phyloP scores from a whole-genome alignment of 2,797 vertebrate genomes.

The Molossus molossus region DNA sequence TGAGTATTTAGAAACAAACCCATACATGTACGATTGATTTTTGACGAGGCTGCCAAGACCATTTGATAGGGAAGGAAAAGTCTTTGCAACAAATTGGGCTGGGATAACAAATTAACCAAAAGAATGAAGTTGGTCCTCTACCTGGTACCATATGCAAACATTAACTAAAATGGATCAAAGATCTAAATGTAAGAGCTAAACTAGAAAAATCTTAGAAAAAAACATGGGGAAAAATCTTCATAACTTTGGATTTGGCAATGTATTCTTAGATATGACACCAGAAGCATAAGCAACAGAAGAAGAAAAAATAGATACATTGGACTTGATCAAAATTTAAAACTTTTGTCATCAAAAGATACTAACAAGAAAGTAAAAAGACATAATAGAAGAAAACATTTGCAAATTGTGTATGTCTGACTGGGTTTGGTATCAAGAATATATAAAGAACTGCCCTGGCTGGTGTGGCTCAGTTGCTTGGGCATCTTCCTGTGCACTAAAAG shows the following conservation, averaged over 20 bases:
- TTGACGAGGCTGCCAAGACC: background rate
- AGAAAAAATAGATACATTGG: background rate
- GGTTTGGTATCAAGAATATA: background rate
- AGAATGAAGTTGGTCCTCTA: background rate
- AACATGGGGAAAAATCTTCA: background rate
- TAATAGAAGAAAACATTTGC: background rate
- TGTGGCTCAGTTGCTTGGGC: too few relatives aligned
- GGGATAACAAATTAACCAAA: background rate
- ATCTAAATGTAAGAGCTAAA: background rate
- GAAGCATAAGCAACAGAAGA: background rate
- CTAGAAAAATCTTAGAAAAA: background rate
- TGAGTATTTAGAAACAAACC: background rate
- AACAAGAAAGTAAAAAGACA: slow-evolving; percentile 16
- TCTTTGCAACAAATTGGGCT: background rate
- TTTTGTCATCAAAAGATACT: background rate
- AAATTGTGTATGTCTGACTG: background rate
- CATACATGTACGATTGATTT: background rate
- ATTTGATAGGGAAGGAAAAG: background rate
- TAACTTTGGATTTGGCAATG: background rate
- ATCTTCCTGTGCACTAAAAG: too few relatives aligned
- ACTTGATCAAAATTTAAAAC: background rate
- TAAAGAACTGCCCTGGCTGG: background rate
- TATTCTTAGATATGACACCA: background rate
- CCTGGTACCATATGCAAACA: background rate
- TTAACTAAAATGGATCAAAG: background rate